Conservation (phyloP, 2,888 invertebrate genomes). For the Ptychoptera albimana region DNA sequence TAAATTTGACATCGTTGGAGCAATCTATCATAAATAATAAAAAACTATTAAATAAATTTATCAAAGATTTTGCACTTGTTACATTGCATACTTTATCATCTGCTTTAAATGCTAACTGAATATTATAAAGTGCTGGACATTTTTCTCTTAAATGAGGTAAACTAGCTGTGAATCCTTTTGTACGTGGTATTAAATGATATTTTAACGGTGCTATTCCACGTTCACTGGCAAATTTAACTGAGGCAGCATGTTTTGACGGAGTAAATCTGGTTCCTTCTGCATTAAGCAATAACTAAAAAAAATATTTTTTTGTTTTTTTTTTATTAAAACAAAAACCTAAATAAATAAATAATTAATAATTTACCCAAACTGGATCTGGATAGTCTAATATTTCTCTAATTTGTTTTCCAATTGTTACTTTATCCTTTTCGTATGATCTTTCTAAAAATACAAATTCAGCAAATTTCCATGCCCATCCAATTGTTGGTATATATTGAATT, state of each 20-base stretch:
- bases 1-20: constrained; percentile 65
- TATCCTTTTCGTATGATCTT: constrained; percentile 82
- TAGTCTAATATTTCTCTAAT: constrained; percentile 70
- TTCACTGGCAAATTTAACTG: constrained; percentile 71
- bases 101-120: constrained; percentile 54
- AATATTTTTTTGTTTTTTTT: neutral
- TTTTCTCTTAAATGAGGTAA: constrained; percentile 65
- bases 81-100: constrained; percentile 34
- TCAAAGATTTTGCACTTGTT: no score
- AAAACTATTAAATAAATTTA: neutral
- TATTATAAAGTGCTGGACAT: constrained; percentile 71
- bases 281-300: constrained; percentile 57
- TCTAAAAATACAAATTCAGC: constrained; percentile 89
- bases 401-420: constrained; percentile 61
- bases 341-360: constrained; percentile 14
- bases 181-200: constrained; percentile 83
- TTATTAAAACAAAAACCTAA: constrained; percentile 1
- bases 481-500: constrained; percentile 75
- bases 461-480: constrained; percentile 96
- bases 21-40: constrained; percentile 27
- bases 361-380: constrained; percentile 81
- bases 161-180: constrained; percentile 85
- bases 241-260: constrained; percentile 67
- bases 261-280: constrained; percentile 93
- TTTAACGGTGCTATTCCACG: constrained; percentile 73